A percentile compares a stretch with the other conserved stretches of the same genome.
Conservation (phyloP, 2,888 invertebrate species). For the Trissoscelio sp. region DNA sequence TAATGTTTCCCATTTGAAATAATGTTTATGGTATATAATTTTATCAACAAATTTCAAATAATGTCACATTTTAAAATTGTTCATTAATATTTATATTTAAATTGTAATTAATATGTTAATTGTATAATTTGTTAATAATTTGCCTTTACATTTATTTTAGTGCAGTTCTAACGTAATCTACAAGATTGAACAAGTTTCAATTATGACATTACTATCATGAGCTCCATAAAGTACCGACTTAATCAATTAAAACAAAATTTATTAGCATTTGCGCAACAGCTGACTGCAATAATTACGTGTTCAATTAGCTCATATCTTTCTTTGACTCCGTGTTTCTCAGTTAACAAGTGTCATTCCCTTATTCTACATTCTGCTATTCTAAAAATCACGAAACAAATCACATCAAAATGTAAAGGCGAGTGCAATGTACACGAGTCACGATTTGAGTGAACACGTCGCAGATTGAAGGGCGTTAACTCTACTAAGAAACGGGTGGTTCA, state of each 20-base stretch:
- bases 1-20: no score
- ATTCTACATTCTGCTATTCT: background rate
- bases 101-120: no score
- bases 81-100: no score
- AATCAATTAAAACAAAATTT: constrained; percentile 33
- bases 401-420: background rate
- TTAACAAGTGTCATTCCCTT: background rate
- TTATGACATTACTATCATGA: constrained; percentile 4
- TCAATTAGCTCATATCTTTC: constrained; percentile 1
- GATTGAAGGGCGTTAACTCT: constrained; percentile 34
- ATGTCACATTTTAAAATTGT: no score
- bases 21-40: no score
- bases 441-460: constrained; percentile 5
- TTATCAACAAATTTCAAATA: no score
- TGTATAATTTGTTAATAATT: no score
- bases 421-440: background rate
- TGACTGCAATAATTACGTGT: constrained; percentile 1
- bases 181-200: background rate
- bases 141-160: no score
- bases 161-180: no score
- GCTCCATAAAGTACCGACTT: background rate
- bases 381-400: constrained; percentile 7
- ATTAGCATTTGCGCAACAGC: constrained; percentile 12
- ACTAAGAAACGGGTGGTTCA: no score
- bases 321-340: background rate